A percentile compares a stretch with the other conserved stretches of the same genome.
These are phyloP conservation scores for Scelioninae gen. 1 DNA, from an alignment of 2,888 invertebrate genomes.

Conservation along the genomic window DNA sequence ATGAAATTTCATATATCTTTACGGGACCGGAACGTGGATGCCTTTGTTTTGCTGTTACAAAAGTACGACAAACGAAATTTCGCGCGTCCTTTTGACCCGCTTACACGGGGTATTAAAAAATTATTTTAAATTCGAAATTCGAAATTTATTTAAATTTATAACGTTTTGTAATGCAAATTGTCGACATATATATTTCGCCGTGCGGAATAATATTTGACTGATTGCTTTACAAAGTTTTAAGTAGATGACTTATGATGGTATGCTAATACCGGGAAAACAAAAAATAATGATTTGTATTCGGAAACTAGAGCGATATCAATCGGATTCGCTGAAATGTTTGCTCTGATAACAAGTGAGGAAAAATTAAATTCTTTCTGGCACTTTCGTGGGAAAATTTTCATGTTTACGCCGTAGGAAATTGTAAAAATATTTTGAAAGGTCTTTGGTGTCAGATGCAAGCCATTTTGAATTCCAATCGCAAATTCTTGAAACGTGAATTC, in stretches of 20 bases:
- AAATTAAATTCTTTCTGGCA: slow-evolving; percentile 1
- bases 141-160: slow-evolving; percentile 22
- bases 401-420: background rate
- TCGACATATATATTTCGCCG: slow-evolving; percentile 8
- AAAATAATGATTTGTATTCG: background rate
- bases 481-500: slow-evolving; percentile 37
- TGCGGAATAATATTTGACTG: slow-evolving; percentile 24
- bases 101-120: slow-evolving; percentile 12
- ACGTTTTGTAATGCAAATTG: slow-evolving; percentile 18
- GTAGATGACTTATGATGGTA: slow-evolving; percentile 9
- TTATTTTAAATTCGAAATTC: slow-evolving; percentile 25
- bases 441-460: slow-evolving; percentile 24
- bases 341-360: background rate
- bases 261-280: slow-evolving; percentile 3
- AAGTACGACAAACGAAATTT: slow-evolving; percentile 17
- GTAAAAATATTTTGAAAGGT: background rate
- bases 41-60: slow-evolving; percentile 6
- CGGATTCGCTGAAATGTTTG: slow-evolving; percentile 1
- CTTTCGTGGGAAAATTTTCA: background rate
- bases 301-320: background rate
- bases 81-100: slow-evolving; percentile 16
- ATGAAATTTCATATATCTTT: slow-evolving; percentile 21
- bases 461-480: slow-evolving; percentile 7
- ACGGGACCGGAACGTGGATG: background rate
- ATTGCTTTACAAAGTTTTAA: slow-evolving; percentile 30